Base-by-base conservation (phyloP, 1,140 invertebrate species). In the Gryon sp. region DNA sequence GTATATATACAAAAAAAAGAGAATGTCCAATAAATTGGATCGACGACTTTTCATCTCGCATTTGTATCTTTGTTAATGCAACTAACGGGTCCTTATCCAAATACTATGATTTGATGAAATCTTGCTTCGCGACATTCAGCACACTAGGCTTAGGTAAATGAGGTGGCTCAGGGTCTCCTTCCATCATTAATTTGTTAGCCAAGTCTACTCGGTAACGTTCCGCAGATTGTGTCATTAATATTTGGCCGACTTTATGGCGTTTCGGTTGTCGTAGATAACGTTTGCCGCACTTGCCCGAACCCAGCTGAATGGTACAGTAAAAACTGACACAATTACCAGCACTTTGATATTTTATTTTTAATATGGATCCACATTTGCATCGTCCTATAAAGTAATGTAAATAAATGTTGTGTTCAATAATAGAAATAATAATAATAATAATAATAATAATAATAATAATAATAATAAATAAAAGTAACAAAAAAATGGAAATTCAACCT, bases 191-290 rank as follows among this genome's bases (percentile, higher is more conserved):
- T 9, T 50, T 8, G 6, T 20, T 16, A 8, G 41, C 28, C 32
- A 52, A 20, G 24, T 52, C 32, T 8, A 32, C 19, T 5, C 30
- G 30, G 38, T 36, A 15, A 36, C 32, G 18, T 52, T 52, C 48
- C 0, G 15, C 48, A 2, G 48, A 52, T 11, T 22, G 11, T 8
- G 48, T 52, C n/a, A 20, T 2, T 2, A 52, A 16, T 38, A 15
- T 36, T 19, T 52, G 6, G 19, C 30, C 30, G 4, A 24, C n/a
- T 8, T 20, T 32, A 36, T 19, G 2, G 22, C 32, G 20, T 20
- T 6, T 43, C 7, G 40, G 40, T 7, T 43, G 40, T 2, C 40
- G 16, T 20, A 43, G n/a, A 43, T 9, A 14, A 2, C 40, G 16
- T 11, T 43, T 43, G 1, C 19, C 19, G n/a, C 40, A 43, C n/a